Evolutionary conservation across 2,888 invertebrate species (phyloP), one percentile per base, ranked within the genome.

Genomic region (Pasiphila rectangulata): DNA sequence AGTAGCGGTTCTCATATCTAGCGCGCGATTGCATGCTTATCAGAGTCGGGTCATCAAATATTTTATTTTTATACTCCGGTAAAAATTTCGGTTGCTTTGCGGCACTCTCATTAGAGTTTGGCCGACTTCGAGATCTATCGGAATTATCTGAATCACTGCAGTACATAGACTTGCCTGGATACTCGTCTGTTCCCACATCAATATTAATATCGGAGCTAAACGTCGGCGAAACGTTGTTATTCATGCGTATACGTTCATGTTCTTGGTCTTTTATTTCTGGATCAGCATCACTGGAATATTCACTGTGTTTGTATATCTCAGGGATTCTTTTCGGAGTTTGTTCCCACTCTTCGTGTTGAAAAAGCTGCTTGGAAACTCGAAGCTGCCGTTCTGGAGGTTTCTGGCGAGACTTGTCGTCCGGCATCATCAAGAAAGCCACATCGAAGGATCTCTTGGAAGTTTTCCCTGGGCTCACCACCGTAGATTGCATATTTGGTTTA

Each of bases 401-500:
- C 34, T 92, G 91, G 40, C 93, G 93, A 34, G 94, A 79, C 65
- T 94, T 94, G 53, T 96, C 96, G 71, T 96, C 96, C 1, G 96
- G 96, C 76, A 95, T 93, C 90, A 96, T 96, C 16, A 97, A 83
- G 66, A 97, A 97, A 0, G 96, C 96, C 5, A 97, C 96, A 74
- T 97, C 96, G 72, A 97, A 97, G 0, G 96, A 94, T 9, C 97
- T 88, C 67, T 97, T 97, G 60, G 89, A 58, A 78, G 90, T 67
- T 81, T 91, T 79, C 0, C 63, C 72, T 55, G 74, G 65, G 67
- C 72, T 81, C 9, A 82, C 43, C 29, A 75, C 69, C 4, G 81
- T 77, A 19, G 83, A 71, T 54, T 83, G 83, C 78, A 83, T 78
- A 23, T 85, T 85, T 16, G 73, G 54, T 62, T 84, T 84, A 19